Conservation (phyloP, 2,797 vertebrate species). For the Craterocephalus amniculus region DNA sequence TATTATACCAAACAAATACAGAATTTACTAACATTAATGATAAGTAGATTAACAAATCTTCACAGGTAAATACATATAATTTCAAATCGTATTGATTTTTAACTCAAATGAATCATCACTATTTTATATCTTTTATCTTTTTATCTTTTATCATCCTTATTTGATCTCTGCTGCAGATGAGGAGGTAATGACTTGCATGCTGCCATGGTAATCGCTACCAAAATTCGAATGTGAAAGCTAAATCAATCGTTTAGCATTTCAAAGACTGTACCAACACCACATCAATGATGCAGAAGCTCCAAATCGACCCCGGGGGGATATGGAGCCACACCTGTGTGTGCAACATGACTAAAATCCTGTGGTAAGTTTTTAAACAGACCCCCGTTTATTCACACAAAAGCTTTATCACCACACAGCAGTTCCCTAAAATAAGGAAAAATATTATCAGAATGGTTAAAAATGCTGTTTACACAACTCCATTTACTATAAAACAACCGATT, state of each 20-base stretch:
- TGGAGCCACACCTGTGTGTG: slow-evolving; percentile 37
- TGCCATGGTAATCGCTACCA: not conserved
- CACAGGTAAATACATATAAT: not conserved
- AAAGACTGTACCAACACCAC: slow-evolving; percentile 13
- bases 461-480: not conserved
- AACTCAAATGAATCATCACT: not conserved
- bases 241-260: slow-evolving; percentile 48
- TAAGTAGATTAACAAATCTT: not conserved
- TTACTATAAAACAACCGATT: not conserved
- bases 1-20: not conserved
- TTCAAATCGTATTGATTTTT: not conserved
- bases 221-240: slow-evolving; percentile 22
- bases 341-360: slow-evolving; percentile 30
- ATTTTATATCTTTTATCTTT: not conserved
- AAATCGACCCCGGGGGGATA: slow-evolving; percentile 33
- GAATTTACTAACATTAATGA: too few relatives aligned
- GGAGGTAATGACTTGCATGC: slow-evolving; percentile 8
- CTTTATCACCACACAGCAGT: not conserved
- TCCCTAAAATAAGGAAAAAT: not conserved
- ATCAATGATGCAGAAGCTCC: slow-evolving; percentile 45
- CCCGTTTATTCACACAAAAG: not conserved
- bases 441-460: not conserved
- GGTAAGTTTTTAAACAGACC: not conserved
- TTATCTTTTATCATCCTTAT: too few relatives aligned
- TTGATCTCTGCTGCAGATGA: not conserved